Base-by-base conservation (phyloP, 2,888 invertebrate species). In the Drosophila longiperda region DNA sequence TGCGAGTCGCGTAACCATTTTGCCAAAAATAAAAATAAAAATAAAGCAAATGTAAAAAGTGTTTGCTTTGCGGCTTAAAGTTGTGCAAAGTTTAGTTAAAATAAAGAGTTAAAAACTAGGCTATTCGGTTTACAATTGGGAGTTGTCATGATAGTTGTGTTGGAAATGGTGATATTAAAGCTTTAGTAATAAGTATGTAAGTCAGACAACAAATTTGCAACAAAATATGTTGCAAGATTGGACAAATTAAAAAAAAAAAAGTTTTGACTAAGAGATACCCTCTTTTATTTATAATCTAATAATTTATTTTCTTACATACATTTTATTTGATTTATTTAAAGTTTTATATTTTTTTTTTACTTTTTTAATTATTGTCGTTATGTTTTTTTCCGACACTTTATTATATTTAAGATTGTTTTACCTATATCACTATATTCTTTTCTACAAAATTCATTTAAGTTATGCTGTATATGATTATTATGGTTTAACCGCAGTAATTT, bases 21-120 rank as follows among this genome's bases (percentile, higher is more conserved):
- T 58, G 53, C 61, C 50, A 53, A 70, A 66, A 65, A 55, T 54
- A 23, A 55, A 64, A 29, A 29, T 29, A 15, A 48, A 80, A 75
- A 68, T 80, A 73, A 73, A 78, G 69, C 75, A 73, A 68, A 45
- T 68, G 64, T 69, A 54, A 72, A 80, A 62, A 61, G 55, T 79
- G 33, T 76, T 62, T 58, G 52, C 48, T 57, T 42, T 71, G 63
- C 53, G 53, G 58, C 42, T 64, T 49, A 40, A 64, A 75, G 55
- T 80, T 80, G 65, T 68, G 61, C 67, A 78, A 23, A 80, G 65
- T 71, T 71, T 74, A 59, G 53, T 40, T 34, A 26, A 49, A 50
- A 54, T 23, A 7, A 63, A 6, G 29, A 20, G 20, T n/a, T 8
- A 42, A 26, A 65, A 66, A 36, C 20, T 54, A 38, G 61, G 52